Percentiles rank a stretch among this genome's conserved stretches.
These are phyloP conservation scores for Dicyrtoma fusca DNA, from an alignment of 2,888 invertebrate species.

Conservation along the genomic window DNA sequence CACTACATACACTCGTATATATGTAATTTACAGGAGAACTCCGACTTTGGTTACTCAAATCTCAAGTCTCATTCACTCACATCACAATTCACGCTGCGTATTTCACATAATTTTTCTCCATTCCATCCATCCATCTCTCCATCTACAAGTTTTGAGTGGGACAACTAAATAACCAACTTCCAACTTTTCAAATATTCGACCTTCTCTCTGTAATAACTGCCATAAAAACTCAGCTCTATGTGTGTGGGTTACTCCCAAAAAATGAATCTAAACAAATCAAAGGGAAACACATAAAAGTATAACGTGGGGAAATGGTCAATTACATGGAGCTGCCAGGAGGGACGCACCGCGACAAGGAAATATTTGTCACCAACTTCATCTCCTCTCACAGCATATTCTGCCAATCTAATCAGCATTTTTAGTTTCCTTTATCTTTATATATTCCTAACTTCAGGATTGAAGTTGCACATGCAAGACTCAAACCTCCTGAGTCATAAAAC, in stretches of 20 bases:
- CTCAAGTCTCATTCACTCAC: slow-evolving; percentile 39
- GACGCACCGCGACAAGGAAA: slow-evolving; percentile 21
- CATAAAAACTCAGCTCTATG: too few species aligned
- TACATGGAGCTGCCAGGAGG: too few species aligned
- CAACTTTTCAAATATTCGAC: slow-evolving; percentile 10
- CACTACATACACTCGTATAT: too few species aligned
- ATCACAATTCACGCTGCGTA: background rate
- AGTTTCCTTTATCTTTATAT: too few species aligned
- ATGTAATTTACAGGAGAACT: too few species aligned
- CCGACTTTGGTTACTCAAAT: slow-evolving; percentile 20
- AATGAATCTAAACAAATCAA: too few species aligned
- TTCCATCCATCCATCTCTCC: slow-evolving; percentile 5
- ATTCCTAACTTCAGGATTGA: too few species aligned
- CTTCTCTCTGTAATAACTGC: slow-evolving; percentile 4
- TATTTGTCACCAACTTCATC: slow-evolving; percentile 37
- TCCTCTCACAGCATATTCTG: background rate
- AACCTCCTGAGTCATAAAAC: too few species aligned
- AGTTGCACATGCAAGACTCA: too few species aligned
- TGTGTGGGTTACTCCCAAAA: too few species aligned
- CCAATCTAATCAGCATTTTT: background rate
- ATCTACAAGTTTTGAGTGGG: background rate
- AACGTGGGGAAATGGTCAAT: background rate
- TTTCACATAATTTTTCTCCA: background rate
- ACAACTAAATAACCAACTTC: slow-evolving; percentile 16
- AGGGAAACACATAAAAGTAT: background rate